Percentiles rank a stretch among this genome's conserved stretches.
phyloP scores from a whole-genome alignment of 1,140 invertebrate genomes.

The honey bee (Apis mellifera) region Amel_HAv3.1 CM009937.2:269001-269500 shows the following conservation, averaged over 20 bases:
- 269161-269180: too few relatives aligned
- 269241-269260: not conserved
- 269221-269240: not conserved
- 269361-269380: conserved; percentile 24
- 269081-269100: too few relatives aligned
- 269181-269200: not conserved
- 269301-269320: not conserved
- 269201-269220: not conserved
- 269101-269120: too few relatives aligned
- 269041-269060: too few relatives aligned
- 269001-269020: too few relatives aligned
- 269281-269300: not conserved
- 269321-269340: not conserved
- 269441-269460: not conserved
- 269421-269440: not conserved
- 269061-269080: not conserved
- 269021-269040: too few relatives aligned
- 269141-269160: too few relatives aligned
- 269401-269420: not conserved
- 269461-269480: not conserved
- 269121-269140: too few relatives aligned
- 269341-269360: not conserved
- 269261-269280: not conserved
- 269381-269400: not conserved
- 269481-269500: conserved; percentile 15